Conservation (phyloP, 1,140 invertebrate species). For the Vollenhovia emeryi region DNA sequence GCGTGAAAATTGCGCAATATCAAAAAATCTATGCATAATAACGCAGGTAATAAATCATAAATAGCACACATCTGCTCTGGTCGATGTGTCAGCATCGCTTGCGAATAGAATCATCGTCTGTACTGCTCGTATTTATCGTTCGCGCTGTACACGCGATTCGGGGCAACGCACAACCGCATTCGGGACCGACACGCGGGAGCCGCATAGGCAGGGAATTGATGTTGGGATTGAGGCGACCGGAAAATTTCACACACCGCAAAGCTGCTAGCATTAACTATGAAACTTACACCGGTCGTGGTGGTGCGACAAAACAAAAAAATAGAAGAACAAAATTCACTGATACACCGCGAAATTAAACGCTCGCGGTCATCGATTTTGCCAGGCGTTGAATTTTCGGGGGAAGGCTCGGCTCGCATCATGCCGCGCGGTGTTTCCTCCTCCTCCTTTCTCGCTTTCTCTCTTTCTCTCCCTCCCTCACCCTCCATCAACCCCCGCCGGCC, state of each 20-base stretch:
- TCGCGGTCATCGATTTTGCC: slow-evolving; percentile 11
- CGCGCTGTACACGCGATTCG: neutral
- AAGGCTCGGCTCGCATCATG: neutral
- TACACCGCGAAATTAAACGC: slow-evolving; percentile 51
- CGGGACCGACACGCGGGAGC: neutral
- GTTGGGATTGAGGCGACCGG: neutral
- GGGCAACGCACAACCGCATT: neutral
- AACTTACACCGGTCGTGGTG: slow-evolving; percentile 35
- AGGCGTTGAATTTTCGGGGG: slow-evolving; percentile 11
- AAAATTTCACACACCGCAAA: slow-evolving; percentile 40
- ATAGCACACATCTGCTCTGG: neutral
- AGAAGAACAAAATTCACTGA: slow-evolving; percentile 10
- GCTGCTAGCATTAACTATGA: slow-evolving; percentile 41
- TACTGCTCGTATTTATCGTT: neutral
- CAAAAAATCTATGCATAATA: neutral
- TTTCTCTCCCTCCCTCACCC: neutral
- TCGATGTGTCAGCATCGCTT: neutral
- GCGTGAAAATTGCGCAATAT: neutral
- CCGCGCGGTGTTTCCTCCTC: neutral
- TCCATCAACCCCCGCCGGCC: neutral
- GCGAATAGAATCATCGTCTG: slow-evolving; percentile 1
- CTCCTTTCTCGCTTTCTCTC: neutral
- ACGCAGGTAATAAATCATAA: neutral
- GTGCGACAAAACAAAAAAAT: slow-evolving; percentile 5
- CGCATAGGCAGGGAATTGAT: neutral